Percentiles rank a stretch among this genome's conserved stretches.
Evolutionary conservation across 2,888 invertebrate species (phyloP).

Genomic region (Heteromyza rotundicornis): DNA sequence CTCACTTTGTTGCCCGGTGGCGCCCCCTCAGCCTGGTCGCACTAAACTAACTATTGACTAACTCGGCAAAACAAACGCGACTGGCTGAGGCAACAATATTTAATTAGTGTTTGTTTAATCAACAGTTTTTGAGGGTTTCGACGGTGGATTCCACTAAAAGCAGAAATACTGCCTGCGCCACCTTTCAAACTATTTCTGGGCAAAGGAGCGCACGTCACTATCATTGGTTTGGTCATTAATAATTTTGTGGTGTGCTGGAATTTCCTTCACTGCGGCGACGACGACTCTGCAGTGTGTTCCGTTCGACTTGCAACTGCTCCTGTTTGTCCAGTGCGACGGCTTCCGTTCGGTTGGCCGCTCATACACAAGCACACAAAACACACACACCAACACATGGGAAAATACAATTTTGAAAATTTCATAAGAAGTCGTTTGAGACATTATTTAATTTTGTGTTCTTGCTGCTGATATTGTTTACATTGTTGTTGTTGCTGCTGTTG

Average conservation of each 20-base stretch:
- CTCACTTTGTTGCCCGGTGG: not conserved
- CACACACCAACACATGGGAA: not conserved
- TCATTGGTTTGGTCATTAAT: not conserved
- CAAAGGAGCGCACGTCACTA: not conserved
- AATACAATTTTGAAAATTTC: constrained; percentile 10
- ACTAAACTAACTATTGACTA: not conserved
- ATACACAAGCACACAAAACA: not conserved
- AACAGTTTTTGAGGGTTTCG: not conserved
- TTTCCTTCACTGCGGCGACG: not conserved
- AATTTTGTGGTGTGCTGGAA: not conserved
- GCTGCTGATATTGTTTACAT: constrained; percentile 7
- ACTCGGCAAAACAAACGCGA: not conserved
- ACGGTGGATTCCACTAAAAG: no score
- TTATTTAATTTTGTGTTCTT: constrained; percentile 18
- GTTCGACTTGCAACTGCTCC: not conserved
- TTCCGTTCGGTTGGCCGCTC: constrained; percentile 2
- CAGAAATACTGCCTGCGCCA: not conserved
- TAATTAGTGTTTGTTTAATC: constrained; percentile 16
- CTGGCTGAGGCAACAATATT: constrained; percentile 1
- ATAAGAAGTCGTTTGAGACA: constrained; percentile 20
- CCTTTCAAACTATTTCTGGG: not conserved
- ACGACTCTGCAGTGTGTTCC: not conserved
- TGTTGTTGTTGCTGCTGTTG: constrained; percentile 11
- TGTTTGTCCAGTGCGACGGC: not conserved
- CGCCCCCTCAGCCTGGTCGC: not conserved